Conservation (phyloP, 2,797 vertebrate species). For the Artibeus jamaicensis region DNA sequence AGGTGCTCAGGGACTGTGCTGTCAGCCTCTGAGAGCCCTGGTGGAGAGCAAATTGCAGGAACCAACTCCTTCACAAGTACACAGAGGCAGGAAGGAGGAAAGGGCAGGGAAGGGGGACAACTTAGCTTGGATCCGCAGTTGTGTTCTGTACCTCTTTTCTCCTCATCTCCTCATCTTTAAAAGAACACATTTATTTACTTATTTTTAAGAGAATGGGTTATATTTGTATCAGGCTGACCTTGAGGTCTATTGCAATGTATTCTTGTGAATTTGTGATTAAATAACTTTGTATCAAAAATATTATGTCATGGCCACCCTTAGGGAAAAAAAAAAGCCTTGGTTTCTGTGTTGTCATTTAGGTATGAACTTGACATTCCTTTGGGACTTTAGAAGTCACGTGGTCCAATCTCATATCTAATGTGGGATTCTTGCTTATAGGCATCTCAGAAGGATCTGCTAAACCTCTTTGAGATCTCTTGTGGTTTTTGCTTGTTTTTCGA, state of each 20-base stretch:
- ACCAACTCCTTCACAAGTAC: neutral
- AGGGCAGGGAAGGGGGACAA: neutral
- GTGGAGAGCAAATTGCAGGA: neutral
- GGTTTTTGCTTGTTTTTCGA: neutral
- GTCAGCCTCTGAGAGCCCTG: neutral
- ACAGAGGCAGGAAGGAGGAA: neutral
- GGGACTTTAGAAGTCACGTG: neutral
- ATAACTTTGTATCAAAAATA: neutral
- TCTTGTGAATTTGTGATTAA: neutral
- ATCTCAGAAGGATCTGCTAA: neutral
- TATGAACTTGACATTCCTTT: neutral
- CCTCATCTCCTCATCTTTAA: neutral
- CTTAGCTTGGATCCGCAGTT: neutral
- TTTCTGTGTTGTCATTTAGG: neutral
- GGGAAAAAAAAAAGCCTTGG: neutral
- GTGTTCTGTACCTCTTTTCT: neutral
- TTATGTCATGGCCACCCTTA: neutral
- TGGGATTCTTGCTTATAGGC: neutral
- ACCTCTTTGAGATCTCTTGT: neutral
- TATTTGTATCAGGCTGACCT: neutral
- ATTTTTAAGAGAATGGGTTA: neutral
- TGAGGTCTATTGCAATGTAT: neutral
- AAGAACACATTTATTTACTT: neutral
- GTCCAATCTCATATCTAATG: neutral
- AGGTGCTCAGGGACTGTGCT: neutral